Conservation (phyloP, 2,113 vertebrate species). For the Girardinichthys multiradiatus region DNA sequence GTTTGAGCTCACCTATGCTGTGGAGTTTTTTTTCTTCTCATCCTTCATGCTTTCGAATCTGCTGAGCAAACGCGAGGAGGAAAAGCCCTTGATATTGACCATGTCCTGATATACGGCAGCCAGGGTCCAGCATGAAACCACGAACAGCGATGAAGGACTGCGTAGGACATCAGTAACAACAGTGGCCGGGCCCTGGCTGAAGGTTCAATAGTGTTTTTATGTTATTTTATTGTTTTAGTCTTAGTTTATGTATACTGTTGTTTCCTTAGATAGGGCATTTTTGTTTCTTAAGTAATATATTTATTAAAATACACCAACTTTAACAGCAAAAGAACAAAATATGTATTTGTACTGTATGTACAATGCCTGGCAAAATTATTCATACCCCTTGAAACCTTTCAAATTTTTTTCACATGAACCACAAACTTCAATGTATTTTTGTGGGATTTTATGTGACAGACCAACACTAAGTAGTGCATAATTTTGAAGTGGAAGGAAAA, state of each 20-base stretch:
- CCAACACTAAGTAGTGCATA: no score
- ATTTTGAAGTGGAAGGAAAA: no score
- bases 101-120: constrained; percentile 63
- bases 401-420: not conserved
- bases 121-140: constrained; percentile 19
- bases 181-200: constrained; percentile 31
- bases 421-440: not conserved
- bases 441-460: not conserved
- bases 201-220: constrained; percentile 3
- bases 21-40: constrained; percentile 80
- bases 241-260: constrained; percentile 1
- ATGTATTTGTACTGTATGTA: not conserved
- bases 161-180: constrained; percentile 24
- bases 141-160: not conserved
- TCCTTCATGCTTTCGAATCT: constrained; percentile 80
- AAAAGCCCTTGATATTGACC: constrained; percentile 72
- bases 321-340: constrained; percentile 39
- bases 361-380: not conserved
- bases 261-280: not conserved
- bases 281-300: constrained; percentile 12
- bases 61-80: constrained; percentile 67
- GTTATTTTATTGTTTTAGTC: not conserved
- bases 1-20: constrained; percentile 78
- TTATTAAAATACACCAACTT: constrained; percentile 26
- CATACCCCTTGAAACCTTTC: no score